Evolutionary conservation across 2,888 invertebrate genomes (phyloP).

Genomic region (Nycteola revayana): DNA sequence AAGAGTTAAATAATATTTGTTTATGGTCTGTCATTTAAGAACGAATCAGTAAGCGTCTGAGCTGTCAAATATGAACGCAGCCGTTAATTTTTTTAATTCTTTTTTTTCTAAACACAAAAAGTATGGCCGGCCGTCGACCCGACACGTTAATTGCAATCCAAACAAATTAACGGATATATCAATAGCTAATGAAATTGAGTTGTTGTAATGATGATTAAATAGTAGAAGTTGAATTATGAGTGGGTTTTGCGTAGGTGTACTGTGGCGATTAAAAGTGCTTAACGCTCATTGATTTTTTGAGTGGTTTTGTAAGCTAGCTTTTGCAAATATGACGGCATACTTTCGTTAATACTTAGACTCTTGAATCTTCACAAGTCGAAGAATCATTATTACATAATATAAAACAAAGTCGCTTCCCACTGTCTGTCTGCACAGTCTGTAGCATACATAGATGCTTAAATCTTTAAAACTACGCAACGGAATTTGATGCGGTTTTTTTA

Average conservation of each 20-base stretch:
- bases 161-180: constrained; percentile 74
- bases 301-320: constrained; percentile 21
- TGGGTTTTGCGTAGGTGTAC: constrained; percentile 4
- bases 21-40: constrained; percentile 29
- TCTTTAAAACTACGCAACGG: too few species aligned
- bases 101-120: constrained; percentile 46
- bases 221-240: constrained; percentile 11
- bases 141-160: constrained; percentile 76
- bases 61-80: constrained; percentile 42
- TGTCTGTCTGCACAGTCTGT: too few species aligned
- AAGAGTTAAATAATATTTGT: constrained; percentile 25
- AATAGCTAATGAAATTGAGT: constrained; percentile 60
- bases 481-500: too few species aligned
- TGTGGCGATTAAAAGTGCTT: constrained; percentile 6
- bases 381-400: too few species aligned
- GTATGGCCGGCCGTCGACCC: constrained; percentile 53
- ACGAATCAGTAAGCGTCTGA: constrained; percentile 39
- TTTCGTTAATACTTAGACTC: too few species aligned
- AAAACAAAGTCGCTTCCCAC: too few species aligned
- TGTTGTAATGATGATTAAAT: constrained; percentile 10
- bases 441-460: too few species aligned
- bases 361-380: too few species aligned
- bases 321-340: constrained; percentile 13
- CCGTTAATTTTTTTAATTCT: constrained; percentile 25
- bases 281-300: constrained; percentile 16